Evolutionary conservation across 2,888 invertebrate genomes (phyloP).

Genomic region (Pachliopta kotzebuea): DNA sequence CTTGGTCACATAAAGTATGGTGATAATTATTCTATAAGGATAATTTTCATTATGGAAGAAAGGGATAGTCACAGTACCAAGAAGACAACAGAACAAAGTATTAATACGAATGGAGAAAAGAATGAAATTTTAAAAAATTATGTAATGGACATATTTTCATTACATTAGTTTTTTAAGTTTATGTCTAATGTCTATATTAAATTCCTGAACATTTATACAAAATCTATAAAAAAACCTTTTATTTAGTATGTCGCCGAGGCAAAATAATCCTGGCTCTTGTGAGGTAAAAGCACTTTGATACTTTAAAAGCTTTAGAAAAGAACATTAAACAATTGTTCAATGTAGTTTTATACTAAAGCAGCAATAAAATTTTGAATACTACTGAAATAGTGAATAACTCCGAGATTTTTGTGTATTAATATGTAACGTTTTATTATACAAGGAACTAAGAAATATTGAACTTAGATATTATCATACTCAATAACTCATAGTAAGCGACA

Average conservation of each 20-base stretch:
- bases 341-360: background rate
- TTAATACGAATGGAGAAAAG: background rate
- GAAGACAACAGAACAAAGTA: background rate
- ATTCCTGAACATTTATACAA: background rate
- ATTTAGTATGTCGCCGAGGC: background rate
- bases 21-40: no score
- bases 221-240: background rate
- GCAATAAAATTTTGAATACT: background rate
- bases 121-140: background rate
- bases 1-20: no score
- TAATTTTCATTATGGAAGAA: no score
- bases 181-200: no score
- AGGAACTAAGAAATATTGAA: no score
- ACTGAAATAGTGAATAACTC: background rate
- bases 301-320: background rate
- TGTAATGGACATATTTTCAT: no score
- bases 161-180: no score
- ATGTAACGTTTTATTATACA: background rate
- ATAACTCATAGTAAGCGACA: no score
- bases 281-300: background rate
- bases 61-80: no score
- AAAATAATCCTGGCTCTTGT: background rate
- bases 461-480: no score
- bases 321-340: constrained; percentile 1
- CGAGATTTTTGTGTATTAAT: background rate